These are phyloP conservation scores for Biston stratarius DNA, from an alignment of 2,888 invertebrate genomes.

Conservation along the genomic window DNA sequence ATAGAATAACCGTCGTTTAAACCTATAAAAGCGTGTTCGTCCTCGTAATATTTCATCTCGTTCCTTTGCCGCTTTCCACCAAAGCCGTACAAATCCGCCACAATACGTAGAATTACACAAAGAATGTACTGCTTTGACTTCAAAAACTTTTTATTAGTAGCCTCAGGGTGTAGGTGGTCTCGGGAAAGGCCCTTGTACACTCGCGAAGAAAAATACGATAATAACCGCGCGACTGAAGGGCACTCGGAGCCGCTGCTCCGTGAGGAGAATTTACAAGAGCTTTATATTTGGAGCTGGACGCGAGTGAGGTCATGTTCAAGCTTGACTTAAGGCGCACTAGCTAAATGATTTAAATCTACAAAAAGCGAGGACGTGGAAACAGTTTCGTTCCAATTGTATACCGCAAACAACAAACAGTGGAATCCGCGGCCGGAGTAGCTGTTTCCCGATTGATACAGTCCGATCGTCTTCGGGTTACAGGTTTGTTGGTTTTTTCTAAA, in stretches of 20 bases:
- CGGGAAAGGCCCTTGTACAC: slow-evolving; percentile 48
- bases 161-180: slow-evolving; percentile 43
- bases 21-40: slow-evolving; percentile 15
- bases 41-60: slow-evolving; percentile 39
- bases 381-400: no score
- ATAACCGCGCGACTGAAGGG: slow-evolving; percentile 62
- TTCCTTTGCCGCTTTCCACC: slow-evolving; percentile 36
- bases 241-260: slow-evolving; percentile 65
- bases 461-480: no score
- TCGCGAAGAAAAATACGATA: slow-evolving; percentile 66
- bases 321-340: no score
- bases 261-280: slow-evolving; percentile 64
- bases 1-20: slow-evolving; percentile 19
- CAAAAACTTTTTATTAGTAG: slow-evolving; percentile 47
- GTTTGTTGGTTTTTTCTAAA: no score
- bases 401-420: no score
- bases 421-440: no score
- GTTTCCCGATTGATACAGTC: no score
- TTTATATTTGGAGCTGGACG: slow-evolving; percentile 46
- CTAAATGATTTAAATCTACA: no score
- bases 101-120: slow-evolving; percentile 43
- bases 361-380: no score
- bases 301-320: background rate
- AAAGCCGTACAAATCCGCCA: slow-evolving; percentile 33
- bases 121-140: slow-evolving; percentile 43